These are phyloP conservation scores for Tetanocera ferruginea DNA, from an alignment of 2,888 invertebrate genomes.

Conservation along the genomic window DNA sequence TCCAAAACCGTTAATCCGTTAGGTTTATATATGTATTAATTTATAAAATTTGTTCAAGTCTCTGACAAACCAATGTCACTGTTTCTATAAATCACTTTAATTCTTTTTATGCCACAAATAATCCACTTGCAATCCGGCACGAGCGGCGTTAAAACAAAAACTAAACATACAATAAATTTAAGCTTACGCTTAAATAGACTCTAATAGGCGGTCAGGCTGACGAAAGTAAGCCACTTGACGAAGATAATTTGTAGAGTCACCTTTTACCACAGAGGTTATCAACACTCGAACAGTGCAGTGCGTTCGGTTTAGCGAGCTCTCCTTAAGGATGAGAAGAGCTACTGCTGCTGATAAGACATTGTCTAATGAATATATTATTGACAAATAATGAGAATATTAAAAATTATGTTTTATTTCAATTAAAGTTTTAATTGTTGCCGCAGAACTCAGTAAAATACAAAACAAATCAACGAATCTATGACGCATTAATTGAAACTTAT, in stretches of 20 bases:
- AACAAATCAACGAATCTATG: no score
- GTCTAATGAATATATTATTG: no score
- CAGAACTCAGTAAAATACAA: no score
- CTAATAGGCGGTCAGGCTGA: not conserved
- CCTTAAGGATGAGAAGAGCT: not conserved
- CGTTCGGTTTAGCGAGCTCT: not conserved
- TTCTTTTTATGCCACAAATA: conserved; percentile 13
- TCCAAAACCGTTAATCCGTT: not conserved
- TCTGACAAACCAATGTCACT: not conserved
- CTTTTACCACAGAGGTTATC: conserved; percentile 30
- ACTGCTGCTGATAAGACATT: no score
- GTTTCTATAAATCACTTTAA: not conserved
- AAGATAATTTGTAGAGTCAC: not conserved
- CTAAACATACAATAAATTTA: conserved; percentile 41
- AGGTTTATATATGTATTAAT: conserved; percentile 12
- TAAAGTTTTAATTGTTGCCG: no score
- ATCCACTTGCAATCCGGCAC: conserved; percentile 38
- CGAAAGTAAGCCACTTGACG: not conserved
- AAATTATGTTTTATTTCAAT: no score
- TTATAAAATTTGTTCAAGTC: conserved; percentile 8
- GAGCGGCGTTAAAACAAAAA: conserved; percentile 46
- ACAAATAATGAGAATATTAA: no score
- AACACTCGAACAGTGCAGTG: not conserved
- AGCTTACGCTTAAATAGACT: conserved; percentile 61
- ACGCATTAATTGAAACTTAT: no score